Percentiles rank a stretch among this genome's conserved stretches.
Evolutionary conservation across 2,113 vertebrate species (phyloP).

Genomic region (Oriolus oriolus): DNA sequence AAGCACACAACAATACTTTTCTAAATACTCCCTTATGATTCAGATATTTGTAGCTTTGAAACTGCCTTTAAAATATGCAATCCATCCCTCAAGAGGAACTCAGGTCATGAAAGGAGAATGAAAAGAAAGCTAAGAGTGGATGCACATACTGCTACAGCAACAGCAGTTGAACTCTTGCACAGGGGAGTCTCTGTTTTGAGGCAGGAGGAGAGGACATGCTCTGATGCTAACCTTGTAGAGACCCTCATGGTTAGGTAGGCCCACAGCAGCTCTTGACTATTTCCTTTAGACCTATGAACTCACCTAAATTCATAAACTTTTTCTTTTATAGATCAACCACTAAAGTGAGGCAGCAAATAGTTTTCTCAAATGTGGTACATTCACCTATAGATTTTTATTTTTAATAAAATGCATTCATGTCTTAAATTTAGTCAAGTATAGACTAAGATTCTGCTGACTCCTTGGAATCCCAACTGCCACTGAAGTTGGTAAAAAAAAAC

Average conservation of each 20-base stretch:
- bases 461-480: not conserved
- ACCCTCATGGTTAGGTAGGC: not conserved
- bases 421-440: not conserved
- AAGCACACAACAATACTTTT: not conserved
- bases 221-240: not conserved
- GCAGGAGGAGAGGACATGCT: not conserved
- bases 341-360: not conserved
- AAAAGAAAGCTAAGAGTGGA: not conserved
- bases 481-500: not conserved
- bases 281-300: not conserved
- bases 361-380: not conserved
- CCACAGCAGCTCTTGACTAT: not conserved
- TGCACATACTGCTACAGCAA: not conserved
- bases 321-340: not conserved
- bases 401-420: not conserved
- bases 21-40: not conserved
- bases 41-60: not conserved
- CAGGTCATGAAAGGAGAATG: not conserved
- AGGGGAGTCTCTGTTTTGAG: not conserved
- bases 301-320: not conserved
- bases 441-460: not conserved
- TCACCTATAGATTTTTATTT: not conserved
- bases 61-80: constrained; percentile 4
- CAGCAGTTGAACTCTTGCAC: not conserved
- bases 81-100: not conserved